Conservation (phyloP, 1,140 invertebrate genomes). For the Drosophila asahinai region DNA sequence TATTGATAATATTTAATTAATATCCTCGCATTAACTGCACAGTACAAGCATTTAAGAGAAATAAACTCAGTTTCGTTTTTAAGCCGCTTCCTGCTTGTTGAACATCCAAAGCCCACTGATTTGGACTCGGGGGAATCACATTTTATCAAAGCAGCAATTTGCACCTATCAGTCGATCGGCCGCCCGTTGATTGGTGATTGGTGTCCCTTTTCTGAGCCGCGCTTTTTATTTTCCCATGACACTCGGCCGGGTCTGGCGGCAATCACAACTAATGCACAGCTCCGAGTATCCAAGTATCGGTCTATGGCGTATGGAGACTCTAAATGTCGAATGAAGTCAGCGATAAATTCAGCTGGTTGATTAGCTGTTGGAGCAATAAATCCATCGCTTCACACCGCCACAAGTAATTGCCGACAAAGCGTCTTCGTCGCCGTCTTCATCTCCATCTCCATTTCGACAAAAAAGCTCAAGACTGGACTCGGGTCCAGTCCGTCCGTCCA, state of each 20-base stretch:
- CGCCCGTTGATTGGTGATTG: constrained; percentile 27
- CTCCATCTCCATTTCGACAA: constrained; percentile 42
- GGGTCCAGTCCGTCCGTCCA: constrained; percentile 9
- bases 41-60: background rate
- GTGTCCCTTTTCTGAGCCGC: constrained; percentile 29
- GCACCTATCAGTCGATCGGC: constrained; percentile 46
- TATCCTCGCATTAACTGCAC: background rate
- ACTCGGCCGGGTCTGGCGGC: constrained; percentile 38
- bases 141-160: constrained; percentile 47
- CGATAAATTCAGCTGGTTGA: constrained; percentile 79
- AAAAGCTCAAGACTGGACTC: constrained; percentile 37
- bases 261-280: constrained; percentile 55
- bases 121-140: constrained; percentile 34
- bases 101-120: constrained; percentile 5
- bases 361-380: constrained; percentile 77
- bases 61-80: constrained; percentile 10
- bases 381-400: constrained; percentile 72
- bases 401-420: constrained; percentile 75
- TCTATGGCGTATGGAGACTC: constrained; percentile 46
- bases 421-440: constrained; percentile 57
- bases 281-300: background rate
- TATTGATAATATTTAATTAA: background rate
- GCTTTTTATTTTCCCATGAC: constrained; percentile 60
- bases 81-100: constrained; percentile 14
- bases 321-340: constrained; percentile 73